Percentiles rank a stretch among this genome's conserved stretches.
Evolutionary conservation across 92 coral and sea anemone species (phyloP).

Genomic region (Pocillopora grandis): DNA sequence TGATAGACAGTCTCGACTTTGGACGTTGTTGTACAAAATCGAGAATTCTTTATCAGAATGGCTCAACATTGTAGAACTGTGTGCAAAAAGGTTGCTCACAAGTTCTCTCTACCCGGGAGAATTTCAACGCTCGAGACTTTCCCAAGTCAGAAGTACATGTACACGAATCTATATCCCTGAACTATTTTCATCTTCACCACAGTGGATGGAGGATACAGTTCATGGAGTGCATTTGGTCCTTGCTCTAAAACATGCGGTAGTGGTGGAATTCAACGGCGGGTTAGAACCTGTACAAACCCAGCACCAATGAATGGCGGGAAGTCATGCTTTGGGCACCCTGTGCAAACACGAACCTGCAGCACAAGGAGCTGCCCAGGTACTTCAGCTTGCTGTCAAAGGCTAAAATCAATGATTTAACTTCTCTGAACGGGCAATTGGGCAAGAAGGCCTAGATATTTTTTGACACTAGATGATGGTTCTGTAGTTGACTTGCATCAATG

Average conservation of each 20-base stretch:
- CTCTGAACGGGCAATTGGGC: too few relatives aligned
- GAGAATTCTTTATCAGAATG: too few relatives aligned
- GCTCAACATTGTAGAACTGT: too few relatives aligned
- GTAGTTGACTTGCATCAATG: too few relatives aligned
- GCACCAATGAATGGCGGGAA: slow-evolving; percentile 73
- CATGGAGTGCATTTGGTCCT: slow-evolving; percentile 68
- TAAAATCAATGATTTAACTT: too few relatives aligned
- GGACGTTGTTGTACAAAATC: too few relatives aligned
- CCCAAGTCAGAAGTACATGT: background rate
- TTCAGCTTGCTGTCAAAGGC: background rate
- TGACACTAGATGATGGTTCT: too few relatives aligned
- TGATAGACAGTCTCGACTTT: too few relatives aligned
- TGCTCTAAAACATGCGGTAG: slow-evolving; percentile 68
- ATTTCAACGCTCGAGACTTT: background rate
- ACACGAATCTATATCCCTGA: background rate
- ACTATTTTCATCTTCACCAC: background rate
- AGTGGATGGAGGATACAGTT: slow-evolving; percentile 72
- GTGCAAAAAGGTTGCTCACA: too few relatives aligned
- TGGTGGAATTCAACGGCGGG: slow-evolving; percentile 67
- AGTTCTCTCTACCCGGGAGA: too few relatives aligned
- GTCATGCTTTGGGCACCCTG: slow-evolving; percentile 63
- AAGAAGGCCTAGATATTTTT: too few relatives aligned
- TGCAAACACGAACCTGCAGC: slow-evolving; percentile 59
- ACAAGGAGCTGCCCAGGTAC: slow-evolving; percentile 63
- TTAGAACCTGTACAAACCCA: slow-evolving; percentile 72